phyloP scores from a whole-genome alignment of 2,797 vertebrate species.

The Bradypodion pumilum region DNA sequence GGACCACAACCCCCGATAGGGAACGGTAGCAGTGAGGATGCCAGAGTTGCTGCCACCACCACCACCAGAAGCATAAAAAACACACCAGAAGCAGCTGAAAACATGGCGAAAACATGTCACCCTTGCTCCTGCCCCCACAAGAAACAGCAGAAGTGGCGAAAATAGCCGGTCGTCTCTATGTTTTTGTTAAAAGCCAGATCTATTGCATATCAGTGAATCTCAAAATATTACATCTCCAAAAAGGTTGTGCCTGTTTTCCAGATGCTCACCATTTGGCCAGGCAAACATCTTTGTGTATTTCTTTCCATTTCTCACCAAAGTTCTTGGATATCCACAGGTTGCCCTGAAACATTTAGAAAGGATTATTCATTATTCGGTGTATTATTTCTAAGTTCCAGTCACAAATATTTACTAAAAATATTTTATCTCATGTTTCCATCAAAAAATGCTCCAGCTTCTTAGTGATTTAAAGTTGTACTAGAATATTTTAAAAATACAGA shows the following conservation, averaged over 20 bases:
- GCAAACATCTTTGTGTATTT: slow-evolving; percentile 87
- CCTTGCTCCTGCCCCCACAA: too few relatives aligned
- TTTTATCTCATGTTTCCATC: neutral
- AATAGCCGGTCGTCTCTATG: neutral
- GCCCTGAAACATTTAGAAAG: slow-evolving; percentile 75
- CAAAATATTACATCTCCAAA: neutral
- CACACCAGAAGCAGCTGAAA: neutral
- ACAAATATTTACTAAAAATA: slow-evolving; percentile 4
- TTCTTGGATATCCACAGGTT: slow-evolving; percentile 90
- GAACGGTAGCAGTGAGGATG: too few relatives aligned
- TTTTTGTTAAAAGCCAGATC: slow-evolving; percentile 1
- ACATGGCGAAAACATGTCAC: too few relatives aligned
- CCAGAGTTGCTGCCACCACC: too few relatives aligned
- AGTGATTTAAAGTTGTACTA: neutral
- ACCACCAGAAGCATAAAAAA: too few relatives aligned
- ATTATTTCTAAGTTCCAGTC: slow-evolving; percentile 30
- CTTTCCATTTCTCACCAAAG: slow-evolving; percentile 86
- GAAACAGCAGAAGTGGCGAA: too few relatives aligned
- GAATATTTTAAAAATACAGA: neutral
- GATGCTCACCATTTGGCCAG: slow-evolving; percentile 91
- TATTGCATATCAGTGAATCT: neutral
- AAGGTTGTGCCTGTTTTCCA: slow-evolving; percentile 36
- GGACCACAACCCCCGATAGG: too few relatives aligned
- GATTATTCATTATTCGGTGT: neutral
- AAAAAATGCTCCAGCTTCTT: neutral